Base-by-base conservation (phyloP, 2,888 invertebrate genomes). In the Carterocephalus palaemon region DNA sequence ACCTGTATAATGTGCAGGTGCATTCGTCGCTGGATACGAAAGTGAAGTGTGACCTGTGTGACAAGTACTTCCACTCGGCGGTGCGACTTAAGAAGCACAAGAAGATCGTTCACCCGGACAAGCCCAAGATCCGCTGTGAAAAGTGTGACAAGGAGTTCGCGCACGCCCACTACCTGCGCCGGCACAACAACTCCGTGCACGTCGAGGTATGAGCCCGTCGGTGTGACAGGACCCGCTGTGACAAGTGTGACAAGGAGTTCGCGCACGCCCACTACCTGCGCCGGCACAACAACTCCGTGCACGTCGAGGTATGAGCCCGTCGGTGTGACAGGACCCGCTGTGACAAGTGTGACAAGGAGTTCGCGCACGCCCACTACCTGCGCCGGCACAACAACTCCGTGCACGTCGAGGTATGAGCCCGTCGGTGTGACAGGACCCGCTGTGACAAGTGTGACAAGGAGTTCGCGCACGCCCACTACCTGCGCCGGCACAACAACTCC, bases 1-100 rank as follows among this genome's bases (percentile, higher is more conserved):
- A n/a, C n/a, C n/a, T n/a, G n/a, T n/a, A n/a, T n/a, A n/a, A 85
- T 33, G 84, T 84, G 83, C 84, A 85, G 22, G 74, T 86, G 0
- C 85, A 85, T 29, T 77, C 84, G 0, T 71, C 83, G 0, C 54
- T 74, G 0, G 83, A 85, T 12, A 73, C 75, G 0, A 84, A 86
- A 43, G 77, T 86, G 0, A 70, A 79, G 48, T 86, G 86, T n/a
- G 84, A 84, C 4, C 42, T 83, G 0, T 86, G 86, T 22, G 79
- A 85, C 17, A 86, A 86, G 19, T 70, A 65, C 20, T 86, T 86
- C 41, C 84, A 84, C 33, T 85, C 85, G 0, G 73, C 72, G 0
- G 65, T 84, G 0, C 81, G 86, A 31, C 49, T 86, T 36, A 84
- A 85, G 53, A 86, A 85, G 28, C 86, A 86, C 34, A 83, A 80